A percentile compares a stretch with the other conserved stretches of the same genome.
phyloP scores from a whole-genome alignment of 2,797 vertebrate genomes.

The Echeneis naucrates region DNA sequence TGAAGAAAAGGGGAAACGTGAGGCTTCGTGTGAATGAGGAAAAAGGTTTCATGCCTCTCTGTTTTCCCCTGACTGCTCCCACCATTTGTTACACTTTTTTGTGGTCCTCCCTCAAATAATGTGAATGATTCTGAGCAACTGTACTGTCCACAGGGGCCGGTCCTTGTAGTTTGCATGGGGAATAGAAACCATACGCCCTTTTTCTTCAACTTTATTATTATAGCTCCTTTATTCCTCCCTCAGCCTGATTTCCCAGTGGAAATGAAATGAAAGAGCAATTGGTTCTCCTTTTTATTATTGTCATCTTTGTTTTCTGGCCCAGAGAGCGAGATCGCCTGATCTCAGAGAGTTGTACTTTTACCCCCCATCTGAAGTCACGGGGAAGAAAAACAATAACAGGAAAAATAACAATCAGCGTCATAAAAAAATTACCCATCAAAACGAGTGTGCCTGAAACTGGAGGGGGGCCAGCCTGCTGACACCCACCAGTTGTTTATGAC shows the following conservation, averaged over 20 bases:
- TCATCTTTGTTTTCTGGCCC: constrained; percentile 84
- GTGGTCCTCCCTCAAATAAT: constrained; percentile 67
- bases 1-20: constrained; percentile 4
- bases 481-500: constrained; percentile 76
- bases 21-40: constrained; percentile 11
- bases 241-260: constrained; percentile 85
- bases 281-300: constrained; percentile 86
- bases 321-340: constrained; percentile 82
- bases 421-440: constrained; percentile 72
- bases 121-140: constrained; percentile 72
- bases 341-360: constrained; percentile 79
- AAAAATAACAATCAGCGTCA: constrained; percentile 74
- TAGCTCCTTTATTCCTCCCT: constrained; percentile 83
- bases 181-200: constrained; percentile 79
- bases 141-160: constrained; percentile 58
- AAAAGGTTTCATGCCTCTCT: constrained; percentile 12
- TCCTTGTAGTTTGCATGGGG: constrained; percentile 75
- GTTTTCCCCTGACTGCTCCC: constrained; percentile 4
- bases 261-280: constrained; percentile 86
- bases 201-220: constrained; percentile 88
- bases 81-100: constrained; percentile 50
- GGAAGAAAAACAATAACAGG: constrained; percentile 75
- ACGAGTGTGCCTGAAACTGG: constrained; percentile 58
- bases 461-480: constrained; percentile 56
- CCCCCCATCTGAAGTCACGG: constrained; percentile 68